phyloP scores from a whole-genome alignment of 2,888 invertebrate genomes.

The Netelia virgata region DNA sequence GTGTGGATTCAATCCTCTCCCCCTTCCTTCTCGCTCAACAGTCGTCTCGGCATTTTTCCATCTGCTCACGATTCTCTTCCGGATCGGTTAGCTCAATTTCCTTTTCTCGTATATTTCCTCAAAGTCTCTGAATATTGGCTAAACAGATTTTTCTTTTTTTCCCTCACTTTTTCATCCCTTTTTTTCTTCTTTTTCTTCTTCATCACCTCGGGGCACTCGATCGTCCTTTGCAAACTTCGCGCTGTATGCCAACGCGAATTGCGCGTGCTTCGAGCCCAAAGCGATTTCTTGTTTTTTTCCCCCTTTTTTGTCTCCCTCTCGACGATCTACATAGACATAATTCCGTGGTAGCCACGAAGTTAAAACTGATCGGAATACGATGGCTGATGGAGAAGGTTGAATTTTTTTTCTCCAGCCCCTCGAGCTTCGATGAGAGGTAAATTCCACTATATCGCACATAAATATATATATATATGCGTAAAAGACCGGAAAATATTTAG shows the following conservation, averaged over 20 bases:
- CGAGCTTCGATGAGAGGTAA: conserved; percentile 40
- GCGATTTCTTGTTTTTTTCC: neutral
- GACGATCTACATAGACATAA: conserved; percentile 33
- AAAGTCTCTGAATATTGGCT: conserved; percentile 5
- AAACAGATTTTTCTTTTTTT: conserved; percentile 31
- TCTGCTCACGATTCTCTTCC: neutral
- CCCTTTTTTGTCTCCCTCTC: no score
- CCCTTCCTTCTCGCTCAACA: no score
- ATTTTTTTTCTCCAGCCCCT: conserved; percentile 20
- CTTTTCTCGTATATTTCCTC: neutral
- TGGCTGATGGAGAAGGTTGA: conserved; percentile 22
- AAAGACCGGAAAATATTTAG: conserved; percentile 53
- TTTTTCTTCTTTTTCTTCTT: conserved; percentile 29
- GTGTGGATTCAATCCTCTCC: no score
- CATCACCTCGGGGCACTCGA: conserved; percentile 14
- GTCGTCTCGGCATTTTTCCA: no score
- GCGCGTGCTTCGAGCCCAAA: conserved; percentile 7
- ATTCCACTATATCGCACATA: conserved; percentile 31
- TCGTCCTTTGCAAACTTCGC: neutral
- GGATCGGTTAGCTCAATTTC: neutral
- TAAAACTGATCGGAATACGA: conserved; percentile 56
- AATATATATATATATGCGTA: conserved; percentile 3
- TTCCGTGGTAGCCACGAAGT: conserved; percentile 23
- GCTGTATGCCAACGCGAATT: conserved; percentile 14
- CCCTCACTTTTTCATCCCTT: neutral